Base-by-base conservation (phyloP, 2,888 invertebrate species). In the Meliscaeva auricollis region DNA sequence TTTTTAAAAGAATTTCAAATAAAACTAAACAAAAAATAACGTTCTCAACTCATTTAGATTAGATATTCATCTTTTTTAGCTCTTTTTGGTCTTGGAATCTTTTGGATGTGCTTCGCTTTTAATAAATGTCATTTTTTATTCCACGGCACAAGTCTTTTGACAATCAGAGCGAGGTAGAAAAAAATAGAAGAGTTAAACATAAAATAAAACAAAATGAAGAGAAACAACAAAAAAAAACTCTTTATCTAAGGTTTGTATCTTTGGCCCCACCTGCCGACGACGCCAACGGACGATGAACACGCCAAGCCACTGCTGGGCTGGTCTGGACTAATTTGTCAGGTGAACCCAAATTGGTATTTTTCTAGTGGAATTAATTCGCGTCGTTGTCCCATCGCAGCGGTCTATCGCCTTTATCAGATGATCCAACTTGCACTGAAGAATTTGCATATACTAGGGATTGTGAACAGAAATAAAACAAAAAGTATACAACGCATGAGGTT, bases 101-200 rank as follows among this genome's bases (percentile, higher is more conserved):
- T 32, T 44, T 35, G 64, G 32, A 48, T 41, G 58, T 68, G 66
- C 60, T 48, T 72, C 44, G 60, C 60, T 62, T 77, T 73, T 73
- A 77, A 82, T 78, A 78, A 78, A 78, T 58, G 75, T 75, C 78
- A 73, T 54, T 81, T n/a, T 80, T 60, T 60, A 74, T 69, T 69
- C 62, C 35, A 52, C 8, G 30, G 54, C 44, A 52, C 8, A 20
- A 22, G 46, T 38, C 62, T 52, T 68, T 48, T 75, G 74, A 48
- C 82, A 82, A 69, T 69, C 82, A 83, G 68, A 82, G 77, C 82
- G 72, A 66, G 52, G 58, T 35, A 35, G 56, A 56, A 44, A 32
- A 26, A 74, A 5, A 50, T 35, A n/a, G n/a, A 20, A 15, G 26
- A 41, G 60, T 26, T 26, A 26, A 64, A 64, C n/a, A n/a, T n/a